These are phyloP conservation scores for Bemisia tabaci DNA, from an alignment of 1,140 invertebrate species.

Conservation along the genomic window DNA sequence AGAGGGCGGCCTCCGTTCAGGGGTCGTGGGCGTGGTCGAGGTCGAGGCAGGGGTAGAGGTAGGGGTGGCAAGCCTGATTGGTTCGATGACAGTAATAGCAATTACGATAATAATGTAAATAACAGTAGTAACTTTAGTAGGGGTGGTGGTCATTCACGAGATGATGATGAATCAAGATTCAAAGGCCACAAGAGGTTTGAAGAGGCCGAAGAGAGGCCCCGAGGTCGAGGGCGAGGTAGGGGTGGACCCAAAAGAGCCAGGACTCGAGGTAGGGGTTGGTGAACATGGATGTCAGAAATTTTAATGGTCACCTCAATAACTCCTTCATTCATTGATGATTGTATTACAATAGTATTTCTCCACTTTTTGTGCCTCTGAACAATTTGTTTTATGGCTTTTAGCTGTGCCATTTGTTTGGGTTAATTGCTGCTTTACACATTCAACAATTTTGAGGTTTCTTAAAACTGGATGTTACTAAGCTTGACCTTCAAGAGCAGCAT, in stretches of 20 bases:
- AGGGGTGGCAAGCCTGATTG: background rate
- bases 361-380: too few species aligned
- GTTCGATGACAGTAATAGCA: background rate
- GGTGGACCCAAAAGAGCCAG: background rate
- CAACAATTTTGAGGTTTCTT: too few species aligned
- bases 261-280: background rate
- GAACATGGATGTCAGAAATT: too few species aligned
- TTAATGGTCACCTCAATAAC: too few species aligned
- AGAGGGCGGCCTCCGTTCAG: too few species aligned
- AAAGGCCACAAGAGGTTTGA: background rate
- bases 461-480: too few species aligned
- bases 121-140: background rate
- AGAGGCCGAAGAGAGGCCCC: background rate
- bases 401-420: too few species aligned
- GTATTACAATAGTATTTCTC: too few species aligned
- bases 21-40: background rate
- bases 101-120: background rate
- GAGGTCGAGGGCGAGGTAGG: background rate
- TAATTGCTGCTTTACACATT: too few species aligned
- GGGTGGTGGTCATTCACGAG: background rate
- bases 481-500: too few species aligned
- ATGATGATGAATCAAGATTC: background rate
- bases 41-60: background rate
- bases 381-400: too few species aligned
- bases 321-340: too few species aligned